A percentile compares a stretch with the other conserved stretches of the same genome.
Evolutionary conservation across 2,888 invertebrate genomes (phyloP).

Genomic region (Prenolepis imparis): DNA sequence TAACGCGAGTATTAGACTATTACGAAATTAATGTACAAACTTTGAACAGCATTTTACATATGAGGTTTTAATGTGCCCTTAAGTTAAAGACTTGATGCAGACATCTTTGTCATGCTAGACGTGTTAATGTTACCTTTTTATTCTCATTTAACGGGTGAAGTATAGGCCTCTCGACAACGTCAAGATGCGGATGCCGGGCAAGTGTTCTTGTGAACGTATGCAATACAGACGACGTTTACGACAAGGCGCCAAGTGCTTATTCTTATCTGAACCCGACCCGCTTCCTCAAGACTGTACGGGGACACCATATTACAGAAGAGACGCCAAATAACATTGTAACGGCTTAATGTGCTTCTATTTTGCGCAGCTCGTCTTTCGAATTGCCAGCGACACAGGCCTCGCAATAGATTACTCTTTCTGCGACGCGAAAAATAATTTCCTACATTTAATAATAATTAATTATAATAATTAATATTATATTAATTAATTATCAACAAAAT

Average conservation of each 20-base stretch:
- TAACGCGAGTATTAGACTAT: not conserved
- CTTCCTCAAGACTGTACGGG: conserved; percentile 47
- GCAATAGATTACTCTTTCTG: conserved; percentile 14
- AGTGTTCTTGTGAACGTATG: conserved; percentile 47
- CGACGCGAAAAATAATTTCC: conserved; percentile 16
- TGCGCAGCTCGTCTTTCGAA: conserved; percentile 37
- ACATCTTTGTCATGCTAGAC: conserved; percentile 42
- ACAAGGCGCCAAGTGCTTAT: conserved; percentile 57
- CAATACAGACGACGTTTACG: conserved; percentile 50
- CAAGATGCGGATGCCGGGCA: conserved; percentile 46
- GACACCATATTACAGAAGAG: conserved; percentile 48
- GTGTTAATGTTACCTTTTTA: conserved; percentile 38
- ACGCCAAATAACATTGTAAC: conserved; percentile 54
- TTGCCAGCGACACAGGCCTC: conserved; percentile 15
- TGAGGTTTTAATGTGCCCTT: conserved; percentile 12
- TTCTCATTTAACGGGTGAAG: conserved; percentile 34
- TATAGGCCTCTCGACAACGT: conserved; percentile 40
- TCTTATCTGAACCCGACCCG: conserved; percentile 56
- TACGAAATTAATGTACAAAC: not conserved
- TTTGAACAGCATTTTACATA: not conserved
- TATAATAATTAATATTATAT: too few relatives aligned
- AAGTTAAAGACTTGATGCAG: conserved; percentile 21
- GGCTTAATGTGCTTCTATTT: conserved; percentile 39
- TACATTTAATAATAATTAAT: not conserved
- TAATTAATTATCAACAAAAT: not conserved